These are phyloP conservation scores for Volucella inanis DNA, from an alignment of 2,888 invertebrate species.

Conservation along the genomic window DNA sequence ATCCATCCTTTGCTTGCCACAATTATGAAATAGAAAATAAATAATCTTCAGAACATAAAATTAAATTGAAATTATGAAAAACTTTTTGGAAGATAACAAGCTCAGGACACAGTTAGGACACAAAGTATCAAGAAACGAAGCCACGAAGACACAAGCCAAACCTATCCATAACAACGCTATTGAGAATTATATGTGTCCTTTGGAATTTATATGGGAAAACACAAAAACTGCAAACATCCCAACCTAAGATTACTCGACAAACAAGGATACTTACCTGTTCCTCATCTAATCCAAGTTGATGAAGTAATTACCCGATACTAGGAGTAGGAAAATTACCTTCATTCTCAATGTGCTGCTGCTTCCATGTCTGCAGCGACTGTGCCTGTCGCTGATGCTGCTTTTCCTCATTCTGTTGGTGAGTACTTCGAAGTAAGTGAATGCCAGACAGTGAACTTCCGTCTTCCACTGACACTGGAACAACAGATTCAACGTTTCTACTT, in stretches of 20 bases:
- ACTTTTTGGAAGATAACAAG: constrained; percentile 29
- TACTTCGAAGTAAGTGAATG: constrained; percentile 27
- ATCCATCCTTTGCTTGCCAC: neutral
- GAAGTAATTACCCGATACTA: constrained; percentile 65
- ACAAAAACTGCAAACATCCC: constrained; percentile 40
- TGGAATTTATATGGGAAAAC: constrained; percentile 28
- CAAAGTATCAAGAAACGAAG: neutral
- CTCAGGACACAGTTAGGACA: too few species aligned
- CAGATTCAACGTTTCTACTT: constrained; percentile 10
- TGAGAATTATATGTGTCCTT: constrained; percentile 33
- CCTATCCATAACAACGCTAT: neutral
- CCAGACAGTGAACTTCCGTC: neutral
- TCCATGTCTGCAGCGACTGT: neutral
- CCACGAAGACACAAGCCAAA: neutral
- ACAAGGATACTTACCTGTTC: constrained; percentile 35
- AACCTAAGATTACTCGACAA: constrained; percentile 29
- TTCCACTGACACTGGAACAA: neutral
- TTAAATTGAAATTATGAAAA: constrained; percentile 60
- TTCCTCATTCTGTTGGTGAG: constrained; percentile 20
- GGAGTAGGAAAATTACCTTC: constrained; percentile 52
- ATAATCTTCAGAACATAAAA: constrained; percentile 49
- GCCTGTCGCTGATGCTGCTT: neutral
- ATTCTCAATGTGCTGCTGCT: constrained; percentile 34
- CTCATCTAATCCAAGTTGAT: constrained; percentile 31
- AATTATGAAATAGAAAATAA: constrained; percentile 40